A percentile compares a stretch with the other conserved stretches of the same genome.
Conservation (phyloP, 2,113 vertebrate species). For the Alouatta palliata region DNA sequence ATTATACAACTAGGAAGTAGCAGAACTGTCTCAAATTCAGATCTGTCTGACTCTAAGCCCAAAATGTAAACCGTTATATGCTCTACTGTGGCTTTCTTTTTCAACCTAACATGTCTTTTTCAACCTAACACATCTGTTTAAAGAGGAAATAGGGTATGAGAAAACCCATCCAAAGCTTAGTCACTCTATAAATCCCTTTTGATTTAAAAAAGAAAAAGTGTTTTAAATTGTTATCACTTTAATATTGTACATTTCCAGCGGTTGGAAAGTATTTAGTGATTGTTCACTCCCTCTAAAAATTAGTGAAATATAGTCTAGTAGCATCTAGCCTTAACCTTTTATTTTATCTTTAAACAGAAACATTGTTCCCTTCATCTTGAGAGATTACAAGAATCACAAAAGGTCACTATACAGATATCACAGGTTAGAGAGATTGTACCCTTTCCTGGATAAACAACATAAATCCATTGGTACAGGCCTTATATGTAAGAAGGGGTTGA, state of each 20-base stretch:
- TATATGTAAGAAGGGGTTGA: constrained; percentile 14
- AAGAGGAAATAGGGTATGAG: constrained; percentile 8
- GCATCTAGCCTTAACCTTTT: constrained; percentile 65
- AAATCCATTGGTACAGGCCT: constrained; percentile 45
- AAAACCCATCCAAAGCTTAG: constrained; percentile 38
- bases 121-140: constrained; percentile 1
- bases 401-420: constrained; percentile 79
- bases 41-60: background rate
- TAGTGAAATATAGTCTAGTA: constrained; percentile 43
- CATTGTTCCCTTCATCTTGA: constrained; percentile 80
- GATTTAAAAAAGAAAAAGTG: background rate
- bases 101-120: constrained; percentile 18
- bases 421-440: constrained; percentile 58
- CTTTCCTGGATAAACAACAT: constrained; percentile 73
- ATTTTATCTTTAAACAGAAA: constrained; percentile 82
- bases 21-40: background rate
- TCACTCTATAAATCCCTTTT: constrained; percentile 32
- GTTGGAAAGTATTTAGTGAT: constrained; percentile 49
- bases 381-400: constrained; percentile 82
- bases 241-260: constrained; percentile 41
- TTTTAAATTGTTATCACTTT: constrained; percentile 57
- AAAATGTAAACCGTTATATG: background rate
- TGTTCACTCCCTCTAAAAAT: constrained; percentile 66
- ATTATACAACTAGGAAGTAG: background rate
- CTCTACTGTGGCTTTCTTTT: constrained; percentile 12